Base-by-base conservation (phyloP, 2,888 invertebrate species). In the Drosophila prolongata region DNA sequence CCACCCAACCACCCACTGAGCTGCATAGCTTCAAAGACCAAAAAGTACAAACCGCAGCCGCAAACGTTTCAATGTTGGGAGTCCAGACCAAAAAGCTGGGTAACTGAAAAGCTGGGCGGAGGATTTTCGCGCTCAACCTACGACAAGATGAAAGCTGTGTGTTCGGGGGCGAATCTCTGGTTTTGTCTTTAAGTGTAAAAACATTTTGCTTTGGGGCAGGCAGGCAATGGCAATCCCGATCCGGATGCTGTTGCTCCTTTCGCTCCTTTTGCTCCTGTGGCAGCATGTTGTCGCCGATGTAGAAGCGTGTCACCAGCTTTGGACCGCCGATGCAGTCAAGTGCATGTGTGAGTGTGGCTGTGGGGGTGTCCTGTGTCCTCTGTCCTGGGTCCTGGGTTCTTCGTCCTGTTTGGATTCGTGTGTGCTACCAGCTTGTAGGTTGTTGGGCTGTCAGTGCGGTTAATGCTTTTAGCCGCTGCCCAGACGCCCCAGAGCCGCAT, bases 111-210 rank as follows among this genome's bases (percentile, higher is more conserved):
- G 24, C 24, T 67, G 35, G 75, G 55, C 40, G 68, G 54, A 35
- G 40, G 56, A 46, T 52, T 47, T 66, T 56, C 61, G 72, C 42
- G 66, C 54, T 47, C 62, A 27, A 30, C 19, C 70, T 16, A 8
- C 14, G 56, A 57, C 9, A 3, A 27, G 27, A 35, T 40, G 34
- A n/a, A 14, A 16, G 37, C 43, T 38, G 52, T 61, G 70, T 80
- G 78, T 72, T 73, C 65, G 66, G 37, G 76, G 76, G 67, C 61
- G 77, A 79, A 86, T 80, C 81, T 87, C 87, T 89, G 86, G 86
- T 89, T 84, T 87, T 90, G 86, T 90, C 89, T 89, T 87, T 78
- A 89, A 87, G 86, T 90, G 89, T 87, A 87, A 89, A 90, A 87
- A 84, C 87, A 90, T 87, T 87, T 86, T 77, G 89, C 87, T 90